These are phyloP conservation scores for Falco berigora DNA, from an alignment of 2,797 vertebrate genomes.

Conservation along the genomic window DNA sequence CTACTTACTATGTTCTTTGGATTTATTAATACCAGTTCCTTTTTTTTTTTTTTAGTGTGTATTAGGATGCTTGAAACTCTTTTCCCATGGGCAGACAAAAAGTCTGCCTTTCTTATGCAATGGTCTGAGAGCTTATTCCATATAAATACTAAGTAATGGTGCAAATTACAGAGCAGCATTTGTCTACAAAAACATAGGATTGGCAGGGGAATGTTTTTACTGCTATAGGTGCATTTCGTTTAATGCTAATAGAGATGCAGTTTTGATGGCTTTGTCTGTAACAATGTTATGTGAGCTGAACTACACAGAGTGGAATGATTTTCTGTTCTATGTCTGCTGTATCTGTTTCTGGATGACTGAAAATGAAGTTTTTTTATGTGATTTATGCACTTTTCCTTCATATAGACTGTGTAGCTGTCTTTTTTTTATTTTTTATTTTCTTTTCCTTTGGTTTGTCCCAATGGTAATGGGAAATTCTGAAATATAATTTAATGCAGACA, in stretches of 20 bases:
- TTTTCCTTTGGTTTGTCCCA: not conserved
- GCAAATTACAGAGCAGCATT: not conserved
- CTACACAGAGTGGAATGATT: not conserved
- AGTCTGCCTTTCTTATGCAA: not conserved
- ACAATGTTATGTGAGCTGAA: not conserved
- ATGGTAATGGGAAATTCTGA: slow-evolving; percentile 24
- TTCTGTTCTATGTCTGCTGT: not conserved
- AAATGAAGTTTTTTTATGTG: not conserved
- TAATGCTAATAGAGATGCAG: not conserved
- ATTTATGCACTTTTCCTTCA: not conserved
- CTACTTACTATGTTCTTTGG: not conserved
- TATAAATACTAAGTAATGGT: not conserved
- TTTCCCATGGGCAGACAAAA: not conserved
- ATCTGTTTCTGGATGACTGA: slow-evolving; percentile 1
- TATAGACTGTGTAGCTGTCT: not conserved
- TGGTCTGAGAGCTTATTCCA: not conserved
- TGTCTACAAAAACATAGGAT: not conserved
- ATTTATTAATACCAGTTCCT: not conserved
- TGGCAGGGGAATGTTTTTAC: not conserved
- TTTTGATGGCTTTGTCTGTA: not conserved
- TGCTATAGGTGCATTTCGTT: slow-evolving; percentile 6
- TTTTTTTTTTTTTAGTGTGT: not conserved
- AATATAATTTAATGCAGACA: not conserved
- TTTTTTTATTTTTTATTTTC: not conserved
- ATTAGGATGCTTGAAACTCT: not conserved